These are phyloP conservation scores for Eremophila alpestris DNA, from an alignment of 2,797 vertebrate genomes.

Conservation along the genomic window DNA sequence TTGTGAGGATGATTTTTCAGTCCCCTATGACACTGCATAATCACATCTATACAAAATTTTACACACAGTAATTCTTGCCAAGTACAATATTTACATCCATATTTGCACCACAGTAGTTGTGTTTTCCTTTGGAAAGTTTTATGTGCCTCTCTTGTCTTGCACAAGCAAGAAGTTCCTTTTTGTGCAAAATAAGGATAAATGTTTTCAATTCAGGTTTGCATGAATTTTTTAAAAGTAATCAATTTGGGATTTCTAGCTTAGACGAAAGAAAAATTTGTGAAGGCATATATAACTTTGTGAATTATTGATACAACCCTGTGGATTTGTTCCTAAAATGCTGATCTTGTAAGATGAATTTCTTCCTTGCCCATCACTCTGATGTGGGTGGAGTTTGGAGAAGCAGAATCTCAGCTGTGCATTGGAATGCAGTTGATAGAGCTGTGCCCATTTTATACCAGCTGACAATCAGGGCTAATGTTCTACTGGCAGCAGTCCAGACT, in stretches of 20 bases:
- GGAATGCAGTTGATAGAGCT: not conserved
- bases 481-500: not conserved
- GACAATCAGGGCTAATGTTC: not conserved
- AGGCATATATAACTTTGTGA: not conserved
- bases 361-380: accelerated
- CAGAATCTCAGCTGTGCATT: not conserved
- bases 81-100: not conserved
- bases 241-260: not conserved
- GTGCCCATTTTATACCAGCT: not conserved
- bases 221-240: not conserved
- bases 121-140: not conserved
- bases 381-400: not conserved
- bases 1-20: not conserved
- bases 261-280: not conserved
- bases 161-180: not conserved
- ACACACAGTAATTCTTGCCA: not conserved
- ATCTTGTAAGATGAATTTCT: not conserved
- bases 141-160: not conserved
- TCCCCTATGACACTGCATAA: not conserved
- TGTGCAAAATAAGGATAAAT: not conserved
- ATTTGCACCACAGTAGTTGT: not conserved
- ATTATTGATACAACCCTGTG: not conserved
- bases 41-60: not conserved
- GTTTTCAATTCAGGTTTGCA: not conserved
- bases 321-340: not conserved